These are phyloP conservation scores for Acrobasis repandana DNA, from an alignment of 2,888 invertebrate species.

Conservation along the genomic window DNA sequence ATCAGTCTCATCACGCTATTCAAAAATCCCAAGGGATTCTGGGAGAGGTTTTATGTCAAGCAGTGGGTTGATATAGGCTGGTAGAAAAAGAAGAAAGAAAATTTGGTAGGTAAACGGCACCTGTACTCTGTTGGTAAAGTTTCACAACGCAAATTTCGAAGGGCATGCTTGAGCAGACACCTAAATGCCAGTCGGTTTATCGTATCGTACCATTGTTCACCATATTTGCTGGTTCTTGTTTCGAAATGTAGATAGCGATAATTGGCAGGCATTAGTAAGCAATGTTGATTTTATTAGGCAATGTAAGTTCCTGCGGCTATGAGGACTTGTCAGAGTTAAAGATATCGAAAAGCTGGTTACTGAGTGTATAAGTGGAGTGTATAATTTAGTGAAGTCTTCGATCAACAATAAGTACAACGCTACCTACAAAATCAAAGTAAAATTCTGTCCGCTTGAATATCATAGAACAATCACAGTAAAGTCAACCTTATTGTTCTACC, in stretches of 20 bases:
- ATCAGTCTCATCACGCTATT: too few species aligned
- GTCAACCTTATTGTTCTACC: too few species aligned
- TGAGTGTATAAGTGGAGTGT: background rate
- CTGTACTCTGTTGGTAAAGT: background rate
- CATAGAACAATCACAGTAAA: too few species aligned
- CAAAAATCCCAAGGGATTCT: too few species aligned
- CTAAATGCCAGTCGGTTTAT: background rate
- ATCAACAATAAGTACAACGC: too few species aligned
- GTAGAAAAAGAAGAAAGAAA: too few species aligned
- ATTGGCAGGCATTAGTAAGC: slow-evolving; percentile 13
- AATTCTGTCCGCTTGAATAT: too few species aligned
- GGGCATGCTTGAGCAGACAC: background rate
- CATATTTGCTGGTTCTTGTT: slow-evolving; percentile 8
- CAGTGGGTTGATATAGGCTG: too few species aligned
- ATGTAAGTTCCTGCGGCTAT: background rate
- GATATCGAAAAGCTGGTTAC: background rate
- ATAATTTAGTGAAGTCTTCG: background rate
- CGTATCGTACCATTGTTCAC: slow-evolving; percentile 6
- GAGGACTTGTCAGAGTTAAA: background rate
- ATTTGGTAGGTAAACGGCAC: too few species aligned
- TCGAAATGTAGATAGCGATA: slow-evolving; percentile 9
- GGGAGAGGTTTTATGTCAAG: too few species aligned
- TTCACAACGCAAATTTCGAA: background rate
- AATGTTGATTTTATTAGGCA: slow-evolving; percentile 15
- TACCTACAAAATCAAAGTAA: too few species aligned